Conservation (phyloP, 2,888 invertebrate genomes). For the Odontocerum albicorne region DNA sequence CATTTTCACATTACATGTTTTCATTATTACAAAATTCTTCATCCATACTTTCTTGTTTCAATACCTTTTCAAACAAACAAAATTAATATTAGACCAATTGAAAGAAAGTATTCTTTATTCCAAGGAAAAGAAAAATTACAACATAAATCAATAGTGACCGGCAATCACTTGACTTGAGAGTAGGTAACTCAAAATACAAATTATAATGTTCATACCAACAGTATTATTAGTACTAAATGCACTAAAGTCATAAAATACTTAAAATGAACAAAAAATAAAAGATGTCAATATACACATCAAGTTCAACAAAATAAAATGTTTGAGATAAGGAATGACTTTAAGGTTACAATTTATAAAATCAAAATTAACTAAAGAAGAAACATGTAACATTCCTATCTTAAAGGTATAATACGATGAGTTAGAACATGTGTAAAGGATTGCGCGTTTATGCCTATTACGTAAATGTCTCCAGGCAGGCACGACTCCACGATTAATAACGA, state of each 20-base stretch:
- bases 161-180: no score
- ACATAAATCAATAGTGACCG: not conserved
- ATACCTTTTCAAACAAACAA: slow-evolving; percentile 83
- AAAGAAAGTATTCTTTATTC: slow-evolving; percentile 44
- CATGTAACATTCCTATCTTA: not conserved
- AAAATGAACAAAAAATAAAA: no score
- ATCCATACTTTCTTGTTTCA: slow-evolving; percentile 83
- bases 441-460: slow-evolving; percentile 13
- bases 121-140: no score
- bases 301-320: no score
- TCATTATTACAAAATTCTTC: slow-evolving; percentile 64
- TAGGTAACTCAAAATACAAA: not conserved
- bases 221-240: not conserved
- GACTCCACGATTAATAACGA: slow-evolving; percentile 51
- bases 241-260: no score
- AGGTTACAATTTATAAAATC: slow-evolving; percentile 10
- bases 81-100: slow-evolving; percentile 66
- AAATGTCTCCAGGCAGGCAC: slow-evolving; percentile 15
- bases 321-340: slow-evolving; percentile 10
- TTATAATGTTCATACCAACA: not conserved
- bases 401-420: not conserved
- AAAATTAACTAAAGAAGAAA: not conserved
- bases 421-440: not conserved
- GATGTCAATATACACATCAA: no score
- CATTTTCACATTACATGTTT: slow-evolving; percentile 43